Base-by-base conservation (phyloP, 2,113 vertebrate genomes). In the Melanerpes aurifrons region DNA sequence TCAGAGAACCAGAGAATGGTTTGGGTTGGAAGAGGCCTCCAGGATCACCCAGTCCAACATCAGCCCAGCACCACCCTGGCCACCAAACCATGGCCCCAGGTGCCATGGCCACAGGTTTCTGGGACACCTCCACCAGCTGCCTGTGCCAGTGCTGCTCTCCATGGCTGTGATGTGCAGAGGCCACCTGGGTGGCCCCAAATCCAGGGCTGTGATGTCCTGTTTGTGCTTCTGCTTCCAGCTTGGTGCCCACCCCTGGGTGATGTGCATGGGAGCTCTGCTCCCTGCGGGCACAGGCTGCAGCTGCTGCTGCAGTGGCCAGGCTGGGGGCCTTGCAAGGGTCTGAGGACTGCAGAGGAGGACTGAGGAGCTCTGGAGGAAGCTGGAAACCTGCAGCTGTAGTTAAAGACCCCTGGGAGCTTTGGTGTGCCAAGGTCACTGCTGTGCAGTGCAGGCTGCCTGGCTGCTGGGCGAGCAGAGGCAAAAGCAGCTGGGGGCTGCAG, bases 221-320 rank as follows among this genome's bases (percentile, higher is more conserved):
- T 82, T 7, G 21, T 2, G 3, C n/a, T 53, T 54, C 54, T 43
- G 20, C 56, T 15, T 12, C 15, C 11, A 53, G 10, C 16, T 57
- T 58, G 1, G 0, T 54, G 61, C 31, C 77, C 5, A 0, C 43
- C 54, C 28, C 19, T 19, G 14, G 3, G 28, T 50, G 26, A 32
- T 35, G 0, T 28, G 72, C 5, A 0, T 12, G 0, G 18, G 12
- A 54, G 70, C 19, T 12, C 19, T 35, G 3, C 54, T 14, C 37
- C 31, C 32, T 9, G 9, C n/a, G 58, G 58, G 40, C 25, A 3
- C 8, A 17, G 54, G 4, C 50, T 86, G 73, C 43, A 45, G 43
- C 25, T 62, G 7, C 3, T n/a, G 75, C 62, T 70, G 71, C 47
- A 12, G 3, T 11, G n/a, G 12, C 20, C 26, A 11, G 25, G n/a